These are phyloP conservation scores for Limenitis camilla DNA, from an alignment of 2,888 invertebrate genomes.

Conservation along the genomic window DNA sequence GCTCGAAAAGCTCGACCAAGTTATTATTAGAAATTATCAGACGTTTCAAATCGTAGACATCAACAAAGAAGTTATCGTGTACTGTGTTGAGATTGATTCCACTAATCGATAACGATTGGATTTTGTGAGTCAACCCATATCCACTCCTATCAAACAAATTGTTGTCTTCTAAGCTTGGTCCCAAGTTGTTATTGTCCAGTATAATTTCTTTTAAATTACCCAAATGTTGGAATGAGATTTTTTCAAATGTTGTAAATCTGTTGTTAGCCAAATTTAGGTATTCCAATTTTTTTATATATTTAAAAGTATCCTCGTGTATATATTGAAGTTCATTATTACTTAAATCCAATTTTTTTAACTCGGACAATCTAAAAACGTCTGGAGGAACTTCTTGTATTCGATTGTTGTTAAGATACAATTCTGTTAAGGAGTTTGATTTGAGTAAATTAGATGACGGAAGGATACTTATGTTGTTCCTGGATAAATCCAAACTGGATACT, in stretches of 20 bases:
- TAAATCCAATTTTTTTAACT: constrained; percentile 54
- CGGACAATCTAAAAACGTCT: constrained; percentile 44
- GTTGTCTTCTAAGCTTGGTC: constrained; percentile 39
- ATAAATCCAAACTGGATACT: constrained; percentile 48
- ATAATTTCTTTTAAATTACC: constrained; percentile 52
- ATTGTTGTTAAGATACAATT: constrained; percentile 48
- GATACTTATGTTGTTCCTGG: constrained; percentile 44
- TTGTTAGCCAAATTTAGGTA: constrained; percentile 64
- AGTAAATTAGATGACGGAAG: constrained; percentile 36
- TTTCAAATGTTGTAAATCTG: constrained; percentile 49
- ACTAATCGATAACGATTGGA: constrained; percentile 47
- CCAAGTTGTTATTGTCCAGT: constrained; percentile 61
- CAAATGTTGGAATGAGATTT: constrained; percentile 53
- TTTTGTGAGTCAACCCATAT: constrained; percentile 50
- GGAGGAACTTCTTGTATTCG: constrained; percentile 39
- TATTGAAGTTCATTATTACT: constrained; percentile 51
- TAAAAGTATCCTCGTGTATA: constrained; percentile 54
- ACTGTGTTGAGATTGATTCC: constrained; percentile 44
- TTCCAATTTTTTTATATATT: constrained; percentile 47
- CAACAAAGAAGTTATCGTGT: constrained; percentile 56
- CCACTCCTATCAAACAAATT: constrained; percentile 58
- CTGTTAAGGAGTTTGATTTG: constrained; percentile 39
- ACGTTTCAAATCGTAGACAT: constrained; percentile 59
- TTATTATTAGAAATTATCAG: constrained; percentile 72
- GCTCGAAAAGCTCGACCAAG: constrained; percentile 65